phyloP scores from a whole-genome alignment of 2,113 vertebrate species.

The Sturnus vulgaris region DNA sequence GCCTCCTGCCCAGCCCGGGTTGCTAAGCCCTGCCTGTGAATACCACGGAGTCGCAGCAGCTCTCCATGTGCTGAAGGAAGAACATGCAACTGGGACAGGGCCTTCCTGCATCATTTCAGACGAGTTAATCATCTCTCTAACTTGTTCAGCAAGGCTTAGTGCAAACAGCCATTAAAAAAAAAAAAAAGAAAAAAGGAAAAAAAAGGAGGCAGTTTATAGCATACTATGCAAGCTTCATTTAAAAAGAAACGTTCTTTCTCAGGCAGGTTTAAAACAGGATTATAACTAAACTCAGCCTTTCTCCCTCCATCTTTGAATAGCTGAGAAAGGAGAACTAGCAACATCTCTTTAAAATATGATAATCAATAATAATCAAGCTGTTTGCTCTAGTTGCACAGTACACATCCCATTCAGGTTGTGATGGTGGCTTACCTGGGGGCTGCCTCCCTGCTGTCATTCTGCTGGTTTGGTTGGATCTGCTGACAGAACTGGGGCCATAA shows the following conservation, averaged over 20 bases:
- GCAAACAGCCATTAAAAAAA: conserved; percentile 25
- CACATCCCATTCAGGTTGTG: background rate
- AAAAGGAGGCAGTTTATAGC: background rate
- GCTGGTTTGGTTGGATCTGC: rapidly evolving
- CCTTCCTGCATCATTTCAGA: conserved; percentile 24
- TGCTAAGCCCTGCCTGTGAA: background rate
- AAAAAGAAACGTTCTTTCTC: background rate
- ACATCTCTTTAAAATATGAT: background rate
- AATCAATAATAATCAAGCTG: background rate
- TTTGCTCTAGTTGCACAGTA: background rate
- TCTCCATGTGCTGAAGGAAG: background rate
- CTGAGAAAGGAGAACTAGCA: background rate
- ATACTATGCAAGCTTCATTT: background rate
- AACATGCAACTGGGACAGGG: background rate
- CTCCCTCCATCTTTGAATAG: background rate
- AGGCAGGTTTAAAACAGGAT: background rate
- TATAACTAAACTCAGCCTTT: background rate
- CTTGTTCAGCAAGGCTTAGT: conserved; percentile 30
- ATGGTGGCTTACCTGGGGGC: background rate
- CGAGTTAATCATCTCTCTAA: conserved; percentile 29
- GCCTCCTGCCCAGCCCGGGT: background rate
- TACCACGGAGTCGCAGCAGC: background rate
- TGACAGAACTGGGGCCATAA: background rate
- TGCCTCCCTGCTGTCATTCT: background rate
- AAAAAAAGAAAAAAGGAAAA: background rate